Conservation (phyloP, 2,888 invertebrate species). For the Platycheirus albimanus region DNA sequence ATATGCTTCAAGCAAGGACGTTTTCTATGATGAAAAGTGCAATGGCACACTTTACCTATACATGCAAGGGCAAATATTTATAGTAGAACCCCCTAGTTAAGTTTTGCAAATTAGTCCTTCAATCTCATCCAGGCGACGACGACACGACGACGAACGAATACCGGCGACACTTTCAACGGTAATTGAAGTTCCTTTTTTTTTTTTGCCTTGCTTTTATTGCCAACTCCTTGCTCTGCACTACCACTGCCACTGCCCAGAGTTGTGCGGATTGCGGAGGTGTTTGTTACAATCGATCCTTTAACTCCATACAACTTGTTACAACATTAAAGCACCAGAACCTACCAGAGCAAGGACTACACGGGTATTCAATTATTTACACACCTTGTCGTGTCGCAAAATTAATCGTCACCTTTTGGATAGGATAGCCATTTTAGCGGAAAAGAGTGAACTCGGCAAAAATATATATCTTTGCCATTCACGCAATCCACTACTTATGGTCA, state of each 20-base stretch:
- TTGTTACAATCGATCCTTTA: conserved; percentile 31
- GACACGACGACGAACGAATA: neutral
- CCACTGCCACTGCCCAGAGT: too few relatives aligned
- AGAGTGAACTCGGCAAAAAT: conserved; percentile 49
- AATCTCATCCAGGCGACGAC: conserved; percentile 32
- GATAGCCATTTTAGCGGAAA: conserved; percentile 20
- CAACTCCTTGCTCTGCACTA: too few relatives aligned
- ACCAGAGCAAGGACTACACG: neutral
- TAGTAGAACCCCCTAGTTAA: neutral
- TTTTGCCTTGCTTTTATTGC: too few relatives aligned
- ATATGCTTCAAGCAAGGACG: neutral
- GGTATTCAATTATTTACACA: conserved; percentile 69
- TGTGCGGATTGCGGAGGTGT: too few relatives aligned
- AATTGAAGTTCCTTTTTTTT: conserved; percentile 32
- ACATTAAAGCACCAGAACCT: conserved; percentile 7
- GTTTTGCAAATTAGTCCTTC: conserved; percentile 59
- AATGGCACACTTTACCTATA: conserved; percentile 4
- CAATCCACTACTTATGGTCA: conserved; percentile 58
- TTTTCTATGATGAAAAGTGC: neutral
- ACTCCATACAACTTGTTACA: conserved; percentile 1
- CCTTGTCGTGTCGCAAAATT: conserved; percentile 67
- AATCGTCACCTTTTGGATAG: conserved; percentile 62
- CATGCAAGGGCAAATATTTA: conserved; percentile 49
- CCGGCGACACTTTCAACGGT: conserved; percentile 26
- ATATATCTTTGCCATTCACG: conserved; percentile 63